A percentile compares a stretch with the other conserved stretches of the same genome.
Conservation (phyloP, 64 coral and sea anemone species). For the Montipora efflorescens region DNA sequence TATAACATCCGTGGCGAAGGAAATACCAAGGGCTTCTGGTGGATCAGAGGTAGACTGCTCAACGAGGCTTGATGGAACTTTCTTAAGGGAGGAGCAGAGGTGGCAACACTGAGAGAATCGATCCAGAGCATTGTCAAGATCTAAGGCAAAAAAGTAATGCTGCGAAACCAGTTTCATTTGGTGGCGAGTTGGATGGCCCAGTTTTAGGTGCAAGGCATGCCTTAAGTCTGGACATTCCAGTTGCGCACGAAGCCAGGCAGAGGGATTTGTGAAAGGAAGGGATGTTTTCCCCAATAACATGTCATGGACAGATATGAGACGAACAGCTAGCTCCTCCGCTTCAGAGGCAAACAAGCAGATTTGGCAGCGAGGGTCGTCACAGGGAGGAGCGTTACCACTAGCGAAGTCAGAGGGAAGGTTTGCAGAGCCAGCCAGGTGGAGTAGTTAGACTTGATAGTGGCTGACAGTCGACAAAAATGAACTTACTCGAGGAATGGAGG, state of each 20-base stretch:
- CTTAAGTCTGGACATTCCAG: slow-evolving; percentile 1
- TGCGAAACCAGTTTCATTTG: slow-evolving; percentile 23
- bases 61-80: slow-evolving; percentile 8
- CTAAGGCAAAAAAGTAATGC: slow-evolving; percentile 31
- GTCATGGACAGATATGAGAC: too few species aligned
- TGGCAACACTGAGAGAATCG: slow-evolving; percentile 14
- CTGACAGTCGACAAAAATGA: slow-evolving; percentile 18
- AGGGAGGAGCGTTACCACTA: too few species aligned
- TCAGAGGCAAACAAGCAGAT: too few species aligned
- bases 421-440: too few species aligned
- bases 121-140: slow-evolving; percentile 24
- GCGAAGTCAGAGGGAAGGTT: too few species aligned
- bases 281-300: too few species aligned
- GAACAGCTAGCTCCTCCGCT: too few species aligned
- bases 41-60: slow-evolving; percentile 33
- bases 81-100: slow-evolving; percentile 17
- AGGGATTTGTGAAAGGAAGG: too few species aligned
- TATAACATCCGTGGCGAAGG: slow-evolving; percentile 31
- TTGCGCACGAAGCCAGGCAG: neutral
- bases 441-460: too few species aligned
- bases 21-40: slow-evolving; percentile 22
- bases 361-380: too few species aligned
- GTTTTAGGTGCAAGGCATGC: slow-evolving; percentile 7
- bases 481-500: neutral
- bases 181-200: neutral